Base-by-base conservation (phyloP, 2,888 invertebrate genomes). In the Pristionchus maxplancki region DNA sequence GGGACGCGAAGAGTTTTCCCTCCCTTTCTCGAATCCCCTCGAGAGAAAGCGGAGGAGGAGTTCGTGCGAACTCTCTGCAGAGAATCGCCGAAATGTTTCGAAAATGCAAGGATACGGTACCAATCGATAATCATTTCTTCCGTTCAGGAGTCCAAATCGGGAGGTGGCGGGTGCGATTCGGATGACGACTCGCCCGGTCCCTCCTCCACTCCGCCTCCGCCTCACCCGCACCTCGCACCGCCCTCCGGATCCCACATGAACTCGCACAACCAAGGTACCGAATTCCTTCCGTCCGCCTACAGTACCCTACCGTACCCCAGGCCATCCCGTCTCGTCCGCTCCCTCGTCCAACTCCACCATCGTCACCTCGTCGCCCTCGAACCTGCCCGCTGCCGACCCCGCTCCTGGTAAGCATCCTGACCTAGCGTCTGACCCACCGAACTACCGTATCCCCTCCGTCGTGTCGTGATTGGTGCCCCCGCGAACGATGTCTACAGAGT, bases 111-210 rank as follows among this genome's bases (percentile, higher is more conserved):
- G 34, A 71, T 71, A 34, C 67, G 37, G 34, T 74, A n/a, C n/a
- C 40, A 82, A 82, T 50, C 31, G 20, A 50, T 82, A 17, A 40
- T 24, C 40, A 48, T 44, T 37, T 8, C n/a, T 11, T 53, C 82
- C 62, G 1, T 50, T 28, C 50, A 87, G 86, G 86, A 87, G 86
- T 90, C 90, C 34, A 89, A 89, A 53, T 89, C 91, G 37, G 90
- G 82, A 40, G 87, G 85, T 34, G 92, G 92, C n/a, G 91, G 81
- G 1, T 78, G 88, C 48, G 93, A 93, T 88, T 93, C 93, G 50
- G 94, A 94, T 89, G 94, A 94, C 89, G 94, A 93, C 28, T 90
- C 90, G 34, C 93, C 93, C 20, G 93, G 93, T 31, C 93, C 93
- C 31, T 93, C 93, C 6, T 91, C 92, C 31, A 84, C 83, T 1